Evolutionary conservation across 2,888 invertebrate genomes (phyloP), one percentile per base, ranked within the genome.

Genomic region (Epinotia bilunana): DNA sequence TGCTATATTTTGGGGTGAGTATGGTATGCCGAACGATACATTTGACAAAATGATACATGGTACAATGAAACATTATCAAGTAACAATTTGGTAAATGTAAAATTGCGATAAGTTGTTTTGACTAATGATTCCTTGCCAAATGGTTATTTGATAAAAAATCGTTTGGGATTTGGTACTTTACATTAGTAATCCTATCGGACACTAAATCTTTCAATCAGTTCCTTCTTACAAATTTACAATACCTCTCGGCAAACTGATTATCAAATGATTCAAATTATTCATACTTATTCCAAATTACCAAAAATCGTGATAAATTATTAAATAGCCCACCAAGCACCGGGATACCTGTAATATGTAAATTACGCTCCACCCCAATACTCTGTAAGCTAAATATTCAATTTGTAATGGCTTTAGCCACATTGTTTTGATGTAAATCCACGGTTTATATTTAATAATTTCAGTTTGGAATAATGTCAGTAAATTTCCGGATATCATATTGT

Each of bases 391-490:
- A 60, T 60, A 7, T 60, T n/a, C 60, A 61, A 61, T 33, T 61
- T 33, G n/a, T 33, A 33, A 33, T 28, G 16, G 60, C 60, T 60
- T 60, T 33, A 6, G 60, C 60, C 20, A 16, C 28, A 33, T 16
- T 61, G 61, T 61, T 61, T 61, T 61, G 61, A 33, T 12, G 20
- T 57, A 33, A 61, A 61, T 61, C 61, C 28, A 16, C n/a, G 16
- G 61, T n/a, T 61, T 9, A 33, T 33, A 33, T 61, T 61, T 16
- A 61, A 61, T 33, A 60, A 16, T 60, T 58, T 60, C 28, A 23
- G 60, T 60, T 28, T 16, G 28, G 60, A 60, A 28, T 60, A 60
- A 60, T 60, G 28, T 6, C 39, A 39, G 39, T 39, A 39, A 39
- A 39, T 39, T 39, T 9, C 39, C 6, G 60, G 60, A 60, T 60